Evolutionary conservation across 1,140 invertebrate genomes (phyloP), one percentile per base, ranked within the genome.

Genomic region (Melipona quadrifasciata): DNA sequence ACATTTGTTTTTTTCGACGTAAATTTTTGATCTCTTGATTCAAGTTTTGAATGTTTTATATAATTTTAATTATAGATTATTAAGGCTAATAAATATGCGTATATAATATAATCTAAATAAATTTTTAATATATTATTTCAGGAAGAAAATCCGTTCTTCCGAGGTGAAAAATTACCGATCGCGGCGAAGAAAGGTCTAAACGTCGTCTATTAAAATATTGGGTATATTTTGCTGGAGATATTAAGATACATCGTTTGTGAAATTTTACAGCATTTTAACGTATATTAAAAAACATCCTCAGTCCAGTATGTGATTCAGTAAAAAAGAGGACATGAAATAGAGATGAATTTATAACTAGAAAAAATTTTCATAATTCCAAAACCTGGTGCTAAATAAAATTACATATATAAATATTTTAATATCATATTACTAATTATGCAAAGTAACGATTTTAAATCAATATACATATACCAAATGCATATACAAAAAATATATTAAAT

Each of bases 101-200:
- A 8, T 47, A 47, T 47, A 47, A 47, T 47, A 47, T 47, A 47
- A 47, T 47, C 39, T 47, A 47, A 47, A 47, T 47, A 47, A 47
- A 47, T 24, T 6, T 47, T n/a, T 16, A n/a, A 24, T 51, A 47
- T 76, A 87, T 89, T 82, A 47, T 85, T 96, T 87, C 93, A 97
- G 96, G 95, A 95, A 73, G 94, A 95, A 72, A 98, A 98, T 94
- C 97, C 97, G 31, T 98, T 96, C 89, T 95, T 98, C 80, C 95
- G 95, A 89, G 97, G 97, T 19, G 97, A 98, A 91, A 97, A 97
- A 88, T 94, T 98, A 79, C 97, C 97, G 24, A 97, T 98, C 82
- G 98, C 98, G 58, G 98, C 98, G 58, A 98, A 98, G 93, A 98
- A 98, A 93, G 98, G 97, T 90, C 96, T 96, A 90, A 96, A 97